phyloP scores from a whole-genome alignment of 2,113 vertebrate species.

The Zosterops borbonicus region DNA sequence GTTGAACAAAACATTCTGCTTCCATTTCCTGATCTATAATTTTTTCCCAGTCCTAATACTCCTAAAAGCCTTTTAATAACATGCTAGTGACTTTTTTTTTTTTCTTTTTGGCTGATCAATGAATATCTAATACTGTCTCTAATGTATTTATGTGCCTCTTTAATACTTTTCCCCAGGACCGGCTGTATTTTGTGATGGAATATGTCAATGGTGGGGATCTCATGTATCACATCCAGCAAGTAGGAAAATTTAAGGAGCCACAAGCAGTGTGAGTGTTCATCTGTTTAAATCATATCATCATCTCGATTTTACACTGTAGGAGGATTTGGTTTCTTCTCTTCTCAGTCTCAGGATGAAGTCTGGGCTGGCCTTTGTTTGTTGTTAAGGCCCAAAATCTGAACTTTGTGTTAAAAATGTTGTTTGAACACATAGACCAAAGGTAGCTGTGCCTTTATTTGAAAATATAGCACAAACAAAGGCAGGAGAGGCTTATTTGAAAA shows the following conservation, averaged over 20 bases:
- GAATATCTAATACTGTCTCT: background rate
- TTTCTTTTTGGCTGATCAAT: background rate
- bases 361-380: background rate
- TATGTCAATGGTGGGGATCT: conserved; percentile 98
- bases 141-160: background rate
- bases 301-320: background rate
- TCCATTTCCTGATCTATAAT: background rate
- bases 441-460: background rate
- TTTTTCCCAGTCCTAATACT: background rate
- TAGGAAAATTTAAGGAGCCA: conserved; percentile 97
- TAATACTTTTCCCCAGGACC: conserved; percentile 79
- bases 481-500: background rate
- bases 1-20: background rate
- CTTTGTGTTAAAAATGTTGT: background rate
- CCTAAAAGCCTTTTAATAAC: conserved; percentile 11
- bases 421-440: background rate
- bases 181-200: conserved; percentile 98
- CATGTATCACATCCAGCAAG: conserved; percentile 99
- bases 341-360: background rate
- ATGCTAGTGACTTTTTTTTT: background rate
- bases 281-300: background rate
- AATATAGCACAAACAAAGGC: background rate
- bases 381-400: background rate
- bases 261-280: conserved; percentile 91
- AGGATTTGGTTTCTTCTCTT: background rate